Evolutionary conservation across 2,797 vertebrate species (phyloP).

Genomic region (Oreortyx pictus): DNA sequence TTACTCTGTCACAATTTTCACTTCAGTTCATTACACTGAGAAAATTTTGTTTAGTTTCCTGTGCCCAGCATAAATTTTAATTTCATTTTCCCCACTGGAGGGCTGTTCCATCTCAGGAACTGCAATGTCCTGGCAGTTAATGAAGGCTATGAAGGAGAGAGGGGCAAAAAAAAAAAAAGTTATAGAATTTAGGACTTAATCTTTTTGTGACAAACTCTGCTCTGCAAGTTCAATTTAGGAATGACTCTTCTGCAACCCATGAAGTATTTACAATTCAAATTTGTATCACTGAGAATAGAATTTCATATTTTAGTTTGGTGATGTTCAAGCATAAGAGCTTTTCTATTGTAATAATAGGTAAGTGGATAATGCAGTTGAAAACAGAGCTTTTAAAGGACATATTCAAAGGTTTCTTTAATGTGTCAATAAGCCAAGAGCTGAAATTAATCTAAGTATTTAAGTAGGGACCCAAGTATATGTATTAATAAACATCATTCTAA

Average conservation of each 20-base stretch:
- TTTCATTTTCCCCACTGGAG: constrained; percentile 33
- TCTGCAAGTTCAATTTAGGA: neutral
- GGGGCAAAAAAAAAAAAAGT: neutral
- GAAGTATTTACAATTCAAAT: neutral
- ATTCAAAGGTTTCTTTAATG: neutral
- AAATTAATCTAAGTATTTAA: neutral
- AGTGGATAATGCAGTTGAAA: neutral
- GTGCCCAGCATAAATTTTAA: neutral
- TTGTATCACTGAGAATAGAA: neutral
- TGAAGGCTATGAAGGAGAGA: neutral
- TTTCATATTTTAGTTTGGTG: neutral
- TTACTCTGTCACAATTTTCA: neutral
- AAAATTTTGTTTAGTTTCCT: neutral
- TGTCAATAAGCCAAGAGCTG: neutral
- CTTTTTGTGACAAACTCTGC: neutral
- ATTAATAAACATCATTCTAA: neutral
- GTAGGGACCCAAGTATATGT: neutral
- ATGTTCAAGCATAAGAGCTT: neutral
- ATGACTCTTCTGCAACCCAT: neutral
- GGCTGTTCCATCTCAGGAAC: neutral
- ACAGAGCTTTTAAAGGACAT: neutral
- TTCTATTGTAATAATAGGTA: neutral
- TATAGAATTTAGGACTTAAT: constrained; percentile 8
- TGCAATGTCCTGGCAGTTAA: neutral
- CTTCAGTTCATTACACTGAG: neutral